A percentile compares a stretch with the other conserved stretches of the same genome.
phyloP scores from a whole-genome alignment of 2,888 invertebrate species.

The Orthosia gothica region DNA sequence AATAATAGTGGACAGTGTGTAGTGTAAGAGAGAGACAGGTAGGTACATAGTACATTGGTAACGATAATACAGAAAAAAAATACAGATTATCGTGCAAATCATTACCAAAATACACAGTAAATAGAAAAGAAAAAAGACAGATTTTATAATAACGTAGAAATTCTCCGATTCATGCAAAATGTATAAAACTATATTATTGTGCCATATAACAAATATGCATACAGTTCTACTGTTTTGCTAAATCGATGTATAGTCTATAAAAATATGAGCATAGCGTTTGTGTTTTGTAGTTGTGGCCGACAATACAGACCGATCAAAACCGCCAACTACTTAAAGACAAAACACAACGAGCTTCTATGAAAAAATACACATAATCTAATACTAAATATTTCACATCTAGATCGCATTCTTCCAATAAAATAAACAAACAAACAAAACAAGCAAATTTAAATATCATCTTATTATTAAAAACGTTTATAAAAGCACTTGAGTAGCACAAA shows the following conservation, averaged over 20 bases:
- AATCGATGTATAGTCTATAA: conserved; percentile 61
- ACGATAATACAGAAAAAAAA: conserved; percentile 24
- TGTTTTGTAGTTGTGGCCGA: conserved; percentile 63
- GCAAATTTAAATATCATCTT: conserved; percentile 90
- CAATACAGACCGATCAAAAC: conserved; percentile 51
- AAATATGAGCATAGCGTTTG: conserved; percentile 65
- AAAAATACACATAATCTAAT: conserved; percentile 72
- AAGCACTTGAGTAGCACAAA: conserved; percentile 90
- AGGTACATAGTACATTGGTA: conserved; percentile 38
- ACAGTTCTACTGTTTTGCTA: conserved; percentile 63
- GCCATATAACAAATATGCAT: conserved; percentile 65
- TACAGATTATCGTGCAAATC: conserved; percentile 41
- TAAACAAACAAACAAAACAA: conserved; percentile 82
- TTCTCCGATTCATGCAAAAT: conserved; percentile 63
- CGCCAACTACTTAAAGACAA: conserved; percentile 71
- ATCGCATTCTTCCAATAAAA: conserved; percentile 79
- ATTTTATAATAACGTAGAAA: conserved; percentile 50
- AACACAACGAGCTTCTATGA: conserved; percentile 71
- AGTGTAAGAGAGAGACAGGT: conserved; percentile 66
- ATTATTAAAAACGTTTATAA: conserved; percentile 84
- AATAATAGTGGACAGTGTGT: conserved; percentile 71
- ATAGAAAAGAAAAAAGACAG: conserved; percentile 58
- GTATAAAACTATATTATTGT: conserved; percentile 62
- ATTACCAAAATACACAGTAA: conserved; percentile 59
- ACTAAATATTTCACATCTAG: conserved; percentile 76